Percentiles rank a stretch among this genome's conserved stretches.
phyloP scores from a whole-genome alignment of 2,113 vertebrate species.

The Brevimyrus niger region DNA sequence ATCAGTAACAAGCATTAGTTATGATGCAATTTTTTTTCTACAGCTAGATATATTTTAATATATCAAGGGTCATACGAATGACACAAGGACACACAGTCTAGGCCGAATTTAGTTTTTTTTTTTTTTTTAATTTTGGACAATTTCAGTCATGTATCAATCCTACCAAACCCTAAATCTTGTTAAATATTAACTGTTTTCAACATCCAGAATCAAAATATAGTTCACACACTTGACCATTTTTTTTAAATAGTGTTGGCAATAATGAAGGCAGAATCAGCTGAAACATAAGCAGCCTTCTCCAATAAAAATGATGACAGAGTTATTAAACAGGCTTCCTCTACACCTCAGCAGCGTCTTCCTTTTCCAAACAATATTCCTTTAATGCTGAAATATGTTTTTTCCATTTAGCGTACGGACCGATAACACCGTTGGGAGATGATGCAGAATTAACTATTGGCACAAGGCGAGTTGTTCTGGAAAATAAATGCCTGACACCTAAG shows the following conservation, averaged over 20 bases:
- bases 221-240: conserved; percentile 57
- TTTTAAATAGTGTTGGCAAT: conserved; percentile 35
- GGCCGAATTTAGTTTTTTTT: neutral
- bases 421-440: conserved; percentile 55
- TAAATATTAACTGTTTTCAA: conserved; percentile 24
- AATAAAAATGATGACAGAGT: conserved; percentile 83
- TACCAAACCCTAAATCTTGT: neutral
- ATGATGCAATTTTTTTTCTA: neutral
- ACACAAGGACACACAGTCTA: neutral
- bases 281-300: conserved; percentile 48
- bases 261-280: conserved; percentile 56
- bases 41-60: neutral
- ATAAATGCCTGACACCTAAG: conserved; percentile 33
- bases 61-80: neutral
- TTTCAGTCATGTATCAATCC: neutral
- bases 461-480: conserved; percentile 53
- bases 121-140: neutral
- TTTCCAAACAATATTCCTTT: conserved; percentile 82
- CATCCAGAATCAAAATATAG: conserved; percentile 48
- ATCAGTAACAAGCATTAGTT: neutral
- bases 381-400: conserved; percentile 77
- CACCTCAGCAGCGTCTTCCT: conserved; percentile 76
- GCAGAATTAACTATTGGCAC: conserved; percentile 32
- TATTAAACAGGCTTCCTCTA: conserved; percentile 85
- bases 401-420: conserved; percentile 65